Conservation (phyloP, 2,888 invertebrate species). For the Tetanocera ferruginea region DNA sequence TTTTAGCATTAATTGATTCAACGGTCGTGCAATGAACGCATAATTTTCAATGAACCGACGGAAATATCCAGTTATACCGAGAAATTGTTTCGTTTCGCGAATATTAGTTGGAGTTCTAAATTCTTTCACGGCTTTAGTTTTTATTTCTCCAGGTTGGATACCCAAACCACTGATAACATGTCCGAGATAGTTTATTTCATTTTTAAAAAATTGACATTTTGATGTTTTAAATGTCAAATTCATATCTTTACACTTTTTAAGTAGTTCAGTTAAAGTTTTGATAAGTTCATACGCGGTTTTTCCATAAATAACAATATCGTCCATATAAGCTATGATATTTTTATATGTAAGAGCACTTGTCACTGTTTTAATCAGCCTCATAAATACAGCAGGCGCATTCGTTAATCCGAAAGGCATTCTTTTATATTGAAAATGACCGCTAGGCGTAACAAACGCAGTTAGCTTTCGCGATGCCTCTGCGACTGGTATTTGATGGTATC, state of each 20-base stretch:
- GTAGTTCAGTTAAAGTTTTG: neutral
- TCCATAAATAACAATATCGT: constrained; percentile 35
- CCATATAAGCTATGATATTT: constrained; percentile 30
- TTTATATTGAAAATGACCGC: too few relatives aligned
- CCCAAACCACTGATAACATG: too few relatives aligned
- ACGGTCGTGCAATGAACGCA: constrained; percentile 17
- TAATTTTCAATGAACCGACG: constrained; percentile 15
- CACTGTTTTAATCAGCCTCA: neutral
- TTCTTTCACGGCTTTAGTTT: neutral
- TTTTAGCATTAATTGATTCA: constrained; percentile 23
- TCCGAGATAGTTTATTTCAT: too few relatives aligned
- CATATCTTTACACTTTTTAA: constrained; percentile 15
- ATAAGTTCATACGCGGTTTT: neutral
- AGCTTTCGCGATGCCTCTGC: too few relatives aligned
- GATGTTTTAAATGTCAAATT: constrained; percentile 9
- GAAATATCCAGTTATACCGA: constrained; percentile 15
- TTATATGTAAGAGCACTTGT: neutral
- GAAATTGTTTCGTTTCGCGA: constrained; percentile 25
- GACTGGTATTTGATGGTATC: too few relatives aligned
- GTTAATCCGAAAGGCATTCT: too few relatives aligned
- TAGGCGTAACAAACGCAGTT: too few relatives aligned
- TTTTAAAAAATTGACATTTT: too few relatives aligned
- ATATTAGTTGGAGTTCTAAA: constrained; percentile 6
- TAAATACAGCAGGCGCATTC: too few relatives aligned
- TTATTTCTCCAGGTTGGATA: too few relatives aligned